Percentiles rank a stretch among this genome's conserved stretches.
phyloP scores from a whole-genome alignment of 2,113 vertebrate genomes.

The Sarotherodon lohbergeri region DNA sequence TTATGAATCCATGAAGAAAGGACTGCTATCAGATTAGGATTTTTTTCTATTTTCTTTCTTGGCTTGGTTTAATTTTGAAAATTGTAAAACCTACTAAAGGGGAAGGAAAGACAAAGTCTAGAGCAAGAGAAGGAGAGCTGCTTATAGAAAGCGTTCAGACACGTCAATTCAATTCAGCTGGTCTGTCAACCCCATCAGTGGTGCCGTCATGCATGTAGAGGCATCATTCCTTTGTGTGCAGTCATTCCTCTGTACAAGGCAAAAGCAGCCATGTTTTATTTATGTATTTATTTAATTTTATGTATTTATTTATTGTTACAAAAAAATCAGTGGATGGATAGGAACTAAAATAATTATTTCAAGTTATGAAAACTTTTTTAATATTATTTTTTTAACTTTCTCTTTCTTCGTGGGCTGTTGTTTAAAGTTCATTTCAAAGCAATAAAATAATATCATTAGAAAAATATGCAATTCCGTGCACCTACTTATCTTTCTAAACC shows the following conservation, averaged over 20 bases:
- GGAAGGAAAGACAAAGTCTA: neutral
- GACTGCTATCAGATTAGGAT: neutral
- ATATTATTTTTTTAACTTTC: neutral
- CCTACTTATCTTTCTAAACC: neutral
- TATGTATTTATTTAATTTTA: neutral
- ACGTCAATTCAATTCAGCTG: constrained; percentile 40
- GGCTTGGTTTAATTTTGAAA: neutral
- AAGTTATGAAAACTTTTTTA: neutral
- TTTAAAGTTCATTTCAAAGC: neutral
- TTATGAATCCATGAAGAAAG: neutral
- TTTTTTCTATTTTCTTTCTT: neutral
- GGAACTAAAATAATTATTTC: constrained; percentile 27
- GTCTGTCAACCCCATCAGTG: constrained; percentile 35
- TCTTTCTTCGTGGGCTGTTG: neutral
- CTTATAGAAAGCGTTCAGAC: neutral
- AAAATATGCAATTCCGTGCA: neutral
- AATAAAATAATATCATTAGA: neutral
- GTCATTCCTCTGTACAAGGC: constrained; percentile 43
- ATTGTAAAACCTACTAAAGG: neutral
- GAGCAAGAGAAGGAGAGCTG: neutral
- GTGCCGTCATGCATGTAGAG: constrained; percentile 30
- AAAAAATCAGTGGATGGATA: constrained; percentile 9
- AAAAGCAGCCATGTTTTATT: constrained; percentile 14
- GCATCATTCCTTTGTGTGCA: constrained; percentile 2
- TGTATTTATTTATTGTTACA: neutral